phyloP scores from a whole-genome alignment of 2,797 vertebrate genomes.

The Eurystomus glaucurus region DNA sequence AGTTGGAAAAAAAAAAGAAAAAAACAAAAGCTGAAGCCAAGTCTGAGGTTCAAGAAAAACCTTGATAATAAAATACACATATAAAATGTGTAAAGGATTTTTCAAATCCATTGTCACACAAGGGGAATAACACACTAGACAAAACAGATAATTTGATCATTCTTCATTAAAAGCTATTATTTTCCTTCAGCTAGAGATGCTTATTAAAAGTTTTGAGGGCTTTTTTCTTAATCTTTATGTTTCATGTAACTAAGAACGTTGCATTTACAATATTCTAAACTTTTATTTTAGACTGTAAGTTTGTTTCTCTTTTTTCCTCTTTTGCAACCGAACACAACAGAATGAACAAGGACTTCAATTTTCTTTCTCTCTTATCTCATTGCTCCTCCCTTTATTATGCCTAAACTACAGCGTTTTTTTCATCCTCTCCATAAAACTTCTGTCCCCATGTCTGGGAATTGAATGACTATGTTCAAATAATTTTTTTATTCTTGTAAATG shows the following conservation, averaged over 20 bases:
- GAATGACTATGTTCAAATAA: conserved; percentile 12
- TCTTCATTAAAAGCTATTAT: neutral
- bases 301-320: neutral
- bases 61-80: neutral
- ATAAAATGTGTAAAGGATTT: neutral
- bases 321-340: neutral
- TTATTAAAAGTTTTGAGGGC: neutral
- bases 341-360: neutral
- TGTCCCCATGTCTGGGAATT: conserved; percentile 21
- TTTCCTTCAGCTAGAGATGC: neutral
- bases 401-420: neutral
- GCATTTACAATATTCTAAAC: neutral
- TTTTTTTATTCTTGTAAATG: neutral
- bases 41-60: conserved; percentile 38
- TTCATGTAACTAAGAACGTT: neutral
- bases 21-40: neutral
- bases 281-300: neutral
- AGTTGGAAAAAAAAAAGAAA: neutral
- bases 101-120: neutral
- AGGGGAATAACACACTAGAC: neutral
- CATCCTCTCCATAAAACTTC: neutral
- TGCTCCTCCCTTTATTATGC: neutral
- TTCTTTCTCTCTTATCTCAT: neutral
- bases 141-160: neutral
- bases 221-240: neutral